A percentile compares a stretch with the other conserved stretches of the same genome.
These are phyloP conservation scores for Ametastegia equiseti DNA, from an alignment of 2,888 invertebrate species.

Conservation along the genomic window DNA sequence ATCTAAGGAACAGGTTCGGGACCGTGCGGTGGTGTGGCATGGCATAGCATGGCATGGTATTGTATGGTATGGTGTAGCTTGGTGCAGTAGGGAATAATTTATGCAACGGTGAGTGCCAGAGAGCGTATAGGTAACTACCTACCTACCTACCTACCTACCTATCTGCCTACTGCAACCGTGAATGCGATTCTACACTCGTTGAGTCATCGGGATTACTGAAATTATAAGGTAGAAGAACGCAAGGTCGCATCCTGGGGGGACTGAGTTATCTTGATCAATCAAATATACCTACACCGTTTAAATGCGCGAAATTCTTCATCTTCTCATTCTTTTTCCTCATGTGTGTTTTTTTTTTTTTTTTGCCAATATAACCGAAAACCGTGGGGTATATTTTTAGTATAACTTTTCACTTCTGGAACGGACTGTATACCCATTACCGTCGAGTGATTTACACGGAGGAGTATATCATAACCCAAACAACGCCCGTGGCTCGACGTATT, in stretches of 20 bases:
- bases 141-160: not conserved
- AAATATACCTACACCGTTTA: too few relatives aligned
- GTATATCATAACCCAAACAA: conserved; percentile 72
- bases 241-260: too few relatives aligned
- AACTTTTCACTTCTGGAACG: conserved; percentile 45
- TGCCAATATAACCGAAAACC: not conserved
- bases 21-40: not conserved
- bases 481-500: conserved; percentile 61
- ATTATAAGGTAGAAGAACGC: too few relatives aligned
- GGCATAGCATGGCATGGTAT: too few relatives aligned
- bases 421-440: conserved; percentile 53
- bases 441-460: conserved; percentile 68
- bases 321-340: too few relatives aligned
- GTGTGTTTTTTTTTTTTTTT: not conserved
- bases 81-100: conserved; percentile 45
- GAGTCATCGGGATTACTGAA: not conserved
- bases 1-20: conserved; percentile 31
- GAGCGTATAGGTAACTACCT: conserved; percentile 15
- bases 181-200: not conserved
- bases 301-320: too few relatives aligned
- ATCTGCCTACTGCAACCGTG: not conserved
- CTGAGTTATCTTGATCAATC: too few relatives aligned
- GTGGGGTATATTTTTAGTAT: conserved; percentile 6
- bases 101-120: conserved; percentile 41
- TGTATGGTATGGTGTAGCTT: too few relatives aligned